These are phyloP conservation scores for Mormoops blainvillei DNA, from an alignment of 2,113 vertebrate species.

Conservation along the genomic window DNA sequence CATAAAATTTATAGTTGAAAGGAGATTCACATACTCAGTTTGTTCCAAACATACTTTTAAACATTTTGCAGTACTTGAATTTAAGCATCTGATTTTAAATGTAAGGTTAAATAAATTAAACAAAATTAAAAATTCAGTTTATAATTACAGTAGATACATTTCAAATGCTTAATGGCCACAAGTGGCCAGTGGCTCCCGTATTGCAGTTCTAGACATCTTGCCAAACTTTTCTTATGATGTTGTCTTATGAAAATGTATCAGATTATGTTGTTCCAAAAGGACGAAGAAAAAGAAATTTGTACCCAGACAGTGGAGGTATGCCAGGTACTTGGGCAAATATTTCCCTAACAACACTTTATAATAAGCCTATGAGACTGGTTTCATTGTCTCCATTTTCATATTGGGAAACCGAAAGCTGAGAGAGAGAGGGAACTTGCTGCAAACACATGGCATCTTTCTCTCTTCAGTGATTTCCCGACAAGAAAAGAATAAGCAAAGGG, in stretches of 20 bases:
- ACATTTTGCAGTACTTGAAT: background rate
- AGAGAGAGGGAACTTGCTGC: background rate
- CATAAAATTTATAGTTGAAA: background rate
- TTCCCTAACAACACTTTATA: background rate
- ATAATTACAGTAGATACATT: background rate
- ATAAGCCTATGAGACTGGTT: background rate
- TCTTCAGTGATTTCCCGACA: background rate
- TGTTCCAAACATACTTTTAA: background rate
- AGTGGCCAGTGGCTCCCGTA: background rate
- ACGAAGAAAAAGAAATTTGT: background rate
- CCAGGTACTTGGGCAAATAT: background rate
- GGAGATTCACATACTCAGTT: background rate
- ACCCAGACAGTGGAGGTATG: background rate
- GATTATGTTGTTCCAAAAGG: background rate
- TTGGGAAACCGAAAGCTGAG: background rate
- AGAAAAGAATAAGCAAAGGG: background rate
- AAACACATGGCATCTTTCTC: background rate
- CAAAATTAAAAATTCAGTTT: background rate
- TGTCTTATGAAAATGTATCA: background rate
- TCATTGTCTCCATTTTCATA: background rate
- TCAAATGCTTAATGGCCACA: background rate
- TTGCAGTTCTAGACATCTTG: background rate
- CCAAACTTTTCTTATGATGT: background rate
- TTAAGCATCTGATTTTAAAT: constrained; percentile 5
- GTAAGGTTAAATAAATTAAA: background rate